Evolutionary conservation across 2,797 vertebrate genomes (phyloP), one percentile per base, ranked within the genome.

Genomic region (Selene dorsalis): DNA sequence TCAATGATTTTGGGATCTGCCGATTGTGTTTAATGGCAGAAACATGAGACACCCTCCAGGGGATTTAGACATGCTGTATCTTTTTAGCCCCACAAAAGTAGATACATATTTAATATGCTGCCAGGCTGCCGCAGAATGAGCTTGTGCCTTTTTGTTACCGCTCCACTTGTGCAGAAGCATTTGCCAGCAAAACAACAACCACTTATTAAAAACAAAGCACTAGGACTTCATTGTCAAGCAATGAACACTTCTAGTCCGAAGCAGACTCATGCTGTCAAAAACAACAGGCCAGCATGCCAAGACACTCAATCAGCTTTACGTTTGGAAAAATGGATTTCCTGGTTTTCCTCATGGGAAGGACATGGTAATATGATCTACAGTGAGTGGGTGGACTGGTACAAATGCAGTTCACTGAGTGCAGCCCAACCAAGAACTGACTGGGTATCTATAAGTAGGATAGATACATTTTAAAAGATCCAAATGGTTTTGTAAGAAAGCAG

Each of bases 231-330:
- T 41, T 55, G 59, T 70, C 69, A 79, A 83, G 85, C 89, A 81
- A 73, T 71, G 79, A 70, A 82, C 71, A 68, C 74, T 75, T 65
- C 17, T 47, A 75, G 63, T 62, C 65, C 52, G 80, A 74, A 84
- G 57, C 78, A 87, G 81, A 89, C 71, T 73, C 32, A 53, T 78
- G 70, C 64, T 64, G 66, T 85, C 78, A 88, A 85, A 83, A 79
- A 77, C 45, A 75, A 86, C 55, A 58, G 58, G 73, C 80, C 58
- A 73, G 78, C 85, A 90, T 92, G 94, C 93, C 95, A 93, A 84
- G 94, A 95, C 95, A 95, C 88, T 92, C 95, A 95, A 95, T 95
- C 95, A 96, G 94, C 93, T 82, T 78, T 68, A 80, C 52, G 45
- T 52, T 81, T 26, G 6, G 7, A 35, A 77, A 73, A 62, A 55